Conservation (phyloP, 2,113 vertebrate genomes). For the Indicator maculatus region DNA sequence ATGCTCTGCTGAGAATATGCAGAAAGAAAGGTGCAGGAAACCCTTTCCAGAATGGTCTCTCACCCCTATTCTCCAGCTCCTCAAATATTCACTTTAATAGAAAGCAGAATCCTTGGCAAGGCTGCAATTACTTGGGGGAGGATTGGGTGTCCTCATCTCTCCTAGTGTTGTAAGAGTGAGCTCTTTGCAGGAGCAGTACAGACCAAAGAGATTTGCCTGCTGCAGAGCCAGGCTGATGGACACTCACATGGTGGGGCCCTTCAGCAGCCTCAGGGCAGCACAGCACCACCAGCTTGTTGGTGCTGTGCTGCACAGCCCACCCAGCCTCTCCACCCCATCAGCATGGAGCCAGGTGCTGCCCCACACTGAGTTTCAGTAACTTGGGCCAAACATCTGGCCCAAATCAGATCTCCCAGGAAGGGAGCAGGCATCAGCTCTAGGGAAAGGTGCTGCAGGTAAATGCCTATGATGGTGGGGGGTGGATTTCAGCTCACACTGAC, state of each 20-base stretch:
- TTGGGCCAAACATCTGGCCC: background rate
- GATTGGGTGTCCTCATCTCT: background rate
- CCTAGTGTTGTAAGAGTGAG: rapidly evolving
- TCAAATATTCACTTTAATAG: background rate
- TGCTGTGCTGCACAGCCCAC: rapidly evolving
- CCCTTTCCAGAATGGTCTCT: background rate
- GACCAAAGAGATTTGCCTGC: background rate
- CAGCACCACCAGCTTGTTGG: background rate
- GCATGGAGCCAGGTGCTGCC: background rate
- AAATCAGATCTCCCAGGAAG: background rate
- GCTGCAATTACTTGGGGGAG: background rate
- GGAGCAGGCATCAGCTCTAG: background rate
- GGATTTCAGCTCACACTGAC: too few relatives aligned
- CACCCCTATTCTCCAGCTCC: background rate
- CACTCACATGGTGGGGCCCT: background rate
- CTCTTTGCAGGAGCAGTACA: background rate
- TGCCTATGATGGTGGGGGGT: too few relatives aligned
- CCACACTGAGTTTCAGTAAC: rapidly evolving
- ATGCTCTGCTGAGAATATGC: background rate
- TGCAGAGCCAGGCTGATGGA: background rate
- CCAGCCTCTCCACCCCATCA: background rate
- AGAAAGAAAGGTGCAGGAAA: background rate
- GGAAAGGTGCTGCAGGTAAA: background rate
- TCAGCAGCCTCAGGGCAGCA: background rate
- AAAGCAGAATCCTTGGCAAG: background rate